Evolutionary conservation across 2,888 invertebrate species (phyloP).

Genomic region (Cephus pulcher): DNA sequence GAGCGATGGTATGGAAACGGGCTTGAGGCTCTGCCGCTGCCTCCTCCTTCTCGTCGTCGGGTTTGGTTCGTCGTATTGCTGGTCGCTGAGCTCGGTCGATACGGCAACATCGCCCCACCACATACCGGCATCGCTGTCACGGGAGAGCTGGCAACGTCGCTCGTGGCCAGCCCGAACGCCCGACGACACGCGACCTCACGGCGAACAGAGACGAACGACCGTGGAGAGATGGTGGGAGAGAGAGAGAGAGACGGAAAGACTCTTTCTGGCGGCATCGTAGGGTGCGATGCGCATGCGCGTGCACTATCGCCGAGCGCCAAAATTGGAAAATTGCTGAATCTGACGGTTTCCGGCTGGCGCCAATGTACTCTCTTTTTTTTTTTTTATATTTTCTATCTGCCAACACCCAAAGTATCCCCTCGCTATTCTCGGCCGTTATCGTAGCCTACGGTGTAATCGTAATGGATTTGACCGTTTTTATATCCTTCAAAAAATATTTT

Average conservation of each 20-base stretch:
- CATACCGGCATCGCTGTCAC: conserved; percentile 46
- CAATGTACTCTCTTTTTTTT: not conserved
- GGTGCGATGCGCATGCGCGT: not conserved
- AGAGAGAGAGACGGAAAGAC: not conserved
- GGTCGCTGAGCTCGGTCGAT: conserved; percentile 54
- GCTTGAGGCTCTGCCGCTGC: conserved; percentile 28
- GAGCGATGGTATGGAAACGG: not conserved
- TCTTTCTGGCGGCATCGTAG: not conserved
- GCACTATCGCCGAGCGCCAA: not conserved
- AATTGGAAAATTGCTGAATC: conserved; percentile 1
- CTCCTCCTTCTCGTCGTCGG: not conserved
- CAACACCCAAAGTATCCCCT: not conserved
- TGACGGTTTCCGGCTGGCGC: not conserved
- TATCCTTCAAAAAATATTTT: not conserved
- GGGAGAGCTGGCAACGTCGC: conserved; percentile 39
- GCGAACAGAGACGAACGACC: conserved; percentile 27
- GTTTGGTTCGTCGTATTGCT: not conserved
- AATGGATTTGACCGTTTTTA: not conserved
- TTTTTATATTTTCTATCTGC: not conserved
- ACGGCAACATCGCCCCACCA: conserved; percentile 62
- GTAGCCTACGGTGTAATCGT: not conserved
- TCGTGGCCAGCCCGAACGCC: conserved; percentile 32
- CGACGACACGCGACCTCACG: conserved; percentile 47
- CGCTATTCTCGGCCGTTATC: not conserved
- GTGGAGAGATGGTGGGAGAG: not conserved